phyloP scores from a whole-genome alignment of 2,113 vertebrate species.

The Aythya baeri region DNA sequence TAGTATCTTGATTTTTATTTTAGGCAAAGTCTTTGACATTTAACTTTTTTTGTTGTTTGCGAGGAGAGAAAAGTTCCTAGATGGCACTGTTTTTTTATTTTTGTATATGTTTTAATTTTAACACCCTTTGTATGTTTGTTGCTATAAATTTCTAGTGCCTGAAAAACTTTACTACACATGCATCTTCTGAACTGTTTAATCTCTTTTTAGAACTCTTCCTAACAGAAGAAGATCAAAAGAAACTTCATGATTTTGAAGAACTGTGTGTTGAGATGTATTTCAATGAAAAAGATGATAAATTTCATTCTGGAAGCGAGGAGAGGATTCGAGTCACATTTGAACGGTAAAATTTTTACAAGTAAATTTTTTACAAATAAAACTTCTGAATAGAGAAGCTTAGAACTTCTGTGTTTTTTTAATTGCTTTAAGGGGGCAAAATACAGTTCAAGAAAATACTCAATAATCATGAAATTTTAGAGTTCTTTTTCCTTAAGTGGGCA shows the following conservation, averaged over 20 bases:
- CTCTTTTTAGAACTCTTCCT: conserved; percentile 88
- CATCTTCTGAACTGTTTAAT: not conserved
- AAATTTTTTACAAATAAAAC: not conserved
- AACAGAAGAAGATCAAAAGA: conserved; percentile 99
- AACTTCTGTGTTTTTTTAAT: not conserved
- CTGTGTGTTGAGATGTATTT: conserved; percentile 98
- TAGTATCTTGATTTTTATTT: not conserved
- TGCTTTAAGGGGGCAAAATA: not conserved
- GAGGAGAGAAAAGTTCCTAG: not conserved
- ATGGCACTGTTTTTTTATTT: not conserved
- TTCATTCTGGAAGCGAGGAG: conserved; percentile 96
- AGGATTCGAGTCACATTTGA: conserved; percentile 97
- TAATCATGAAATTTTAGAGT: not conserved
- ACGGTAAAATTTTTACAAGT: conserved; percentile 81
- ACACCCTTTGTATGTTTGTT: not conserved
- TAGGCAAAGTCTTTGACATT: not conserved
- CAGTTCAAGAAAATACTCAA: not conserved
- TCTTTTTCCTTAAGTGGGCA: not conserved
- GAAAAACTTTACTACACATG: not conserved
- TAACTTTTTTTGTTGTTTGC: not conserved
- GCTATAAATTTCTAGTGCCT: not conserved
- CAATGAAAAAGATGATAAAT: conserved; percentile 97
- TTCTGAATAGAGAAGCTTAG: not conserved
- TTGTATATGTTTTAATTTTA: not conserved
- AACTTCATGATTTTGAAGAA: conserved; percentile 99